These are phyloP conservation scores for Etheostoma nigrum DNA, from an alignment of 2,797 vertebrate species.

Conservation along the genomic window DNA sequence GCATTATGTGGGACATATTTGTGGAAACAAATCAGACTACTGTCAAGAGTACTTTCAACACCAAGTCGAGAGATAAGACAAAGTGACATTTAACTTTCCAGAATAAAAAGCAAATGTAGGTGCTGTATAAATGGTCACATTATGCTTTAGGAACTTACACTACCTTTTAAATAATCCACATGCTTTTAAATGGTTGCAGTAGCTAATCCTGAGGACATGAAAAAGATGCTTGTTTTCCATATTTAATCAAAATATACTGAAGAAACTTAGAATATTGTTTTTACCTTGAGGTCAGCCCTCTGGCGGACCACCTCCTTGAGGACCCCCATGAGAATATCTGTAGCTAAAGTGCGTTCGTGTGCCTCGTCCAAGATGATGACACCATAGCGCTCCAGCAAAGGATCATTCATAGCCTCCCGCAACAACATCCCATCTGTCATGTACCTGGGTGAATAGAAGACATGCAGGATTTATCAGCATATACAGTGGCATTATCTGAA, in stretches of 20 bases:
- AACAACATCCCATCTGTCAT: constrained; percentile 98
- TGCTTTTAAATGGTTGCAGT: background rate
- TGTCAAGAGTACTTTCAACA: constrained; percentile 21
- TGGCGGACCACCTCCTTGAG: constrained; percentile 96
- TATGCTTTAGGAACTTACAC: background rate
- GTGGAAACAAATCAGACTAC: constrained; percentile 26
- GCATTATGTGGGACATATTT: constrained; percentile 40
- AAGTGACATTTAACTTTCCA: constrained; percentile 1
- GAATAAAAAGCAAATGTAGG: background rate
- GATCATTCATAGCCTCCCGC: constrained; percentile 98
- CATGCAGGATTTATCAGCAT: background rate
- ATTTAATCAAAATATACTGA: background rate
- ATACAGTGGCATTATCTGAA: constrained; percentile 6
- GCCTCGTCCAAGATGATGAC: constrained; percentile 98
- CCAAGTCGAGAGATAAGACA: background rate
- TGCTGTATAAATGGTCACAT: background rate
- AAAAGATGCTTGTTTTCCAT: background rate
- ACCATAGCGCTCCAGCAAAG: constrained; percentile 94
- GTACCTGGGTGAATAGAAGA: constrained; percentile 82
- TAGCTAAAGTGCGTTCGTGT: constrained; percentile 96
- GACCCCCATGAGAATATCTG: constrained; percentile 97
- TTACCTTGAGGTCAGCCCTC: constrained; percentile 94
- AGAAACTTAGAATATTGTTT: background rate
- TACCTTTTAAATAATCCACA: background rate
- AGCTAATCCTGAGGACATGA: background rate